A percentile compares a stretch with the other conserved stretches of the same genome.
Evolutionary conservation across 2,797 vertebrate genomes (phyloP).

Genomic region (Gastrophryne carolinensis): DNA sequence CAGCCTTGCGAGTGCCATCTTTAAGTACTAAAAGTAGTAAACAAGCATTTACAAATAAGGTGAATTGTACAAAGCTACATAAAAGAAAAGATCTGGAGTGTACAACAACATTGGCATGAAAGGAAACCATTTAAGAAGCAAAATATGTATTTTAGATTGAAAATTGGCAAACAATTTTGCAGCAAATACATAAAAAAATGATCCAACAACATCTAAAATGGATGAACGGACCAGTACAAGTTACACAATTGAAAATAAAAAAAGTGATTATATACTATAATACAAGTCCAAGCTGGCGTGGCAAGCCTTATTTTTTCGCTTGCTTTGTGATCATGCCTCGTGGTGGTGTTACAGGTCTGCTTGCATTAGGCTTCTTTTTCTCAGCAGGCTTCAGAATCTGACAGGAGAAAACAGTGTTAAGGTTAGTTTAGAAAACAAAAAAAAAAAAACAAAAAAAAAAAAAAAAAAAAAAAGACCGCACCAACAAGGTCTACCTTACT

Average conservation of each 20-base stretch:
- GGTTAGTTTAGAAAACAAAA: too few relatives aligned
- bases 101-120: conserved; percentile 63
- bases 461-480: background rate
- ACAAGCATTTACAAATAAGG: conserved; percentile 66
- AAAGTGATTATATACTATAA: conserved; percentile 71
- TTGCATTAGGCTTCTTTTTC: conserved; percentile 97
- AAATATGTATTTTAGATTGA: conserved; percentile 60
- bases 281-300: conserved; percentile 75
- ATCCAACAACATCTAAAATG: conserved; percentile 74
- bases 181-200: conserved; percentile 67
- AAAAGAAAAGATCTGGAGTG: conserved; percentile 58
- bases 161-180: conserved; percentile 70
- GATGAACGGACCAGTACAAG: conserved; percentile 74
- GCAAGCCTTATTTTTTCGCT: conserved; percentile 89
- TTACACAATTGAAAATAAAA: conserved; percentile 72
- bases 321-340: conserved; percentile 98
- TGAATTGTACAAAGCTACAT: conserved; percentile 56
- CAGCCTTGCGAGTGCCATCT: conserved; percentile 70
- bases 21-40: conserved; percentile 66
- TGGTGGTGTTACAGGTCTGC: conserved; percentile 93
- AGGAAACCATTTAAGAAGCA: conserved; percentile 54
- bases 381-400: conserved; percentile 98
- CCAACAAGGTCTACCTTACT: too few relatives aligned
- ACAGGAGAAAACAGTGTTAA: too few relatives aligned
- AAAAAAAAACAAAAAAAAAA: background rate